These are phyloP conservation scores for Chanos chanos DNA, from an alignment of 2,797 vertebrate genomes.

Conservation along the genomic window DNA sequence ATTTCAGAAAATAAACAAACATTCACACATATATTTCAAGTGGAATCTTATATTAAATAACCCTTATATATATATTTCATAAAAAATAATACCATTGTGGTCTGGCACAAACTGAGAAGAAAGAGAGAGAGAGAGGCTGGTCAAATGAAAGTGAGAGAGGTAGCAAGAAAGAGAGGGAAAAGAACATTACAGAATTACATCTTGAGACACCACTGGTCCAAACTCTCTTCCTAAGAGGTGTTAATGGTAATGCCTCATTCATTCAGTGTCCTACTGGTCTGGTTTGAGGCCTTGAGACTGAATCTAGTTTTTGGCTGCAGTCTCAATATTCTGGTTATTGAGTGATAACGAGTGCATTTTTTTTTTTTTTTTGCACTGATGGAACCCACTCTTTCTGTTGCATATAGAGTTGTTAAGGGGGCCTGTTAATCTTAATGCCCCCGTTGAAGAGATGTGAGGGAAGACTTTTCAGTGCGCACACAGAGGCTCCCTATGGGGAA, in stretches of 20 bases:
- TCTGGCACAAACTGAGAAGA: conserved; percentile 24
- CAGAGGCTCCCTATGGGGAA: conserved; percentile 58
- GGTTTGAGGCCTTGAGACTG: no score
- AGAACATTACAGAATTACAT: no score
- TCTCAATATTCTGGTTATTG: no score
- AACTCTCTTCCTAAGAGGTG: conserved; percentile 7
- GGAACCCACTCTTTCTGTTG: no score
- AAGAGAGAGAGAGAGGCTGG: conserved; percentile 27
- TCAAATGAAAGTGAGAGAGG: conserved; percentile 18
- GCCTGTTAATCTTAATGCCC: no score
- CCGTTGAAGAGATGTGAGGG: no score
- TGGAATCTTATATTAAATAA: conserved; percentile 69
- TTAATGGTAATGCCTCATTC: no score
- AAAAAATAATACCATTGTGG: conserved; percentile 53
- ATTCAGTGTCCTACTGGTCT: no score
- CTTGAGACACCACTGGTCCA: no score
- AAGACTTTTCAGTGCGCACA: conserved; percentile 68
- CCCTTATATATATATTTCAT: conserved; percentile 53
- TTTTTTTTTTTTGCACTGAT: background rate
- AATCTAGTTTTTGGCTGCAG: no score
- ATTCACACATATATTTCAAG: conserved; percentile 54
- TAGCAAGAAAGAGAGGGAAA: no score
- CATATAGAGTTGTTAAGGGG: no score
- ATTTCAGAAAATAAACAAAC: conserved; percentile 62
- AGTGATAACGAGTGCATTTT: background rate